Base-by-base conservation (phyloP, 35 echinoderm and acorn worm species). In the Lytechinus pictus region DNA sequence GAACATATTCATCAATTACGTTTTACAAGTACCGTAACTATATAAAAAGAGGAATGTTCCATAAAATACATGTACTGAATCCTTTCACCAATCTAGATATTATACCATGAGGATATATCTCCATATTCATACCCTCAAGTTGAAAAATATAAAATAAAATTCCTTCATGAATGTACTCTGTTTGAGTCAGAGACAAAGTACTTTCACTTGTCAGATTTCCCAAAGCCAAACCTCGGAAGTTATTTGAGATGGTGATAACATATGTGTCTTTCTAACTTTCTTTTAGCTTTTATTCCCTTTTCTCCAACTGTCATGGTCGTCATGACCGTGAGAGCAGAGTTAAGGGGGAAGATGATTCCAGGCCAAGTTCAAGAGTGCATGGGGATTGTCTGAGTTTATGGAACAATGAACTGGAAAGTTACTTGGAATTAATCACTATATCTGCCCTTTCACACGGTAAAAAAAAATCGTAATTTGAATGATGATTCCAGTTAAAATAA, bases 231-330 rank as follows among this genome's bases (percentile, higher is more conserved):
- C 66, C 66, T 79, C 16, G 66, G 66, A 79, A 79, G 16, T 24
- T 79, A 79, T 79, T 79, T 19, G 66, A 79, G 66, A 79, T 79
- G 66, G 66, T 79, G 66, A 79, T 79, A 79, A 79, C 66, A 79
- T 72, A 72, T n/a, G 66, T 79, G 66, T 79, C 66, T 79, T 24
- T 79, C 19, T 79, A 24, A 24, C 66, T 79, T 79, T 79, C 19
- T n/a, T n/a, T 58, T 79, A 21, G 61, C 12, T 8, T 8, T n/a
- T 8, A 58, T 24, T n/a, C 66, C 6, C 14, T 79, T 79, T 79
- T 79, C 19, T 24, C 56, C 56, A 58, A 58, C 56, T 13, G 56
- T 58, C 66, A 79, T 24, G 1, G 66, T 7, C 56, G 0, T 9
- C 9, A 44, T 13, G 9, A 2, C 56, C 56, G 56, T n/a, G 66